Conservation (phyloP, 2,797 vertebrate species). For the Chaunax sp. region DNA sequence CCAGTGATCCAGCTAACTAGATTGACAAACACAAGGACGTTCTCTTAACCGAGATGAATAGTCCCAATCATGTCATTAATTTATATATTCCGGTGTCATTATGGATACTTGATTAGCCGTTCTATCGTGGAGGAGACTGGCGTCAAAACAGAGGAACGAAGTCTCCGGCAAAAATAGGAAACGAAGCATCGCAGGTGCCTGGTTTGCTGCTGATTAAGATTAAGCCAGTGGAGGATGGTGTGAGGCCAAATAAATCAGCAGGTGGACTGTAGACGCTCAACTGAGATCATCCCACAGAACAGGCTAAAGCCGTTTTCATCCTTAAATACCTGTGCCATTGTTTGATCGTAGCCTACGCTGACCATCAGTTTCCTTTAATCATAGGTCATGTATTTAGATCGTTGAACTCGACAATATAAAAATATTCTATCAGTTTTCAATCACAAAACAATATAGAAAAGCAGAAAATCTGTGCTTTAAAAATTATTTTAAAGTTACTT, state of each 20-base stretch:
- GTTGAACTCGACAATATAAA: background rate
- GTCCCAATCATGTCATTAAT: conserved; percentile 73
- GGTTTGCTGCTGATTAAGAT: conserved; percentile 39
- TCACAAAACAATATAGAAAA: background rate
- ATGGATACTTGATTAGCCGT: conserved; percentile 71
- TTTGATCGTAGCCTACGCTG: background rate
- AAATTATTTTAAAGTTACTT: background rate
- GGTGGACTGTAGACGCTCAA: conserved; percentile 46
- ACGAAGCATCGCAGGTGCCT: conserved; percentile 35
- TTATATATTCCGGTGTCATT: conserved; percentile 71
- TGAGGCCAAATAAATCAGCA: conserved; percentile 50
- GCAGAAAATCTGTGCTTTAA: background rate
- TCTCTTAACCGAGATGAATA: conserved; percentile 76
- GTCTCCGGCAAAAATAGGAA: conserved; percentile 32
- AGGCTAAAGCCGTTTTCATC: conserved; percentile 33
- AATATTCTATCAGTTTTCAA: background rate
- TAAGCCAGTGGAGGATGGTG: conserved; percentile 26
- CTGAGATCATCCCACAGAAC: conserved; percentile 15
- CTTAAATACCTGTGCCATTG: conserved; percentile 12
- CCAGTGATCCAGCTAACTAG: conserved; percentile 72
- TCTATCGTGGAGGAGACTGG: conserved; percentile 35
- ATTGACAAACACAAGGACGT: conserved; percentile 75
- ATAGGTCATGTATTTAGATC: background rate
- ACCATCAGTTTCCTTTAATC: background rate
- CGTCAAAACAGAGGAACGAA: conserved; percentile 75